Evolutionary conservation across 2,888 invertebrate genomes (phyloP), one percentile per base, ranked within the genome.

Genomic region (Trichacis sp.): DNA sequence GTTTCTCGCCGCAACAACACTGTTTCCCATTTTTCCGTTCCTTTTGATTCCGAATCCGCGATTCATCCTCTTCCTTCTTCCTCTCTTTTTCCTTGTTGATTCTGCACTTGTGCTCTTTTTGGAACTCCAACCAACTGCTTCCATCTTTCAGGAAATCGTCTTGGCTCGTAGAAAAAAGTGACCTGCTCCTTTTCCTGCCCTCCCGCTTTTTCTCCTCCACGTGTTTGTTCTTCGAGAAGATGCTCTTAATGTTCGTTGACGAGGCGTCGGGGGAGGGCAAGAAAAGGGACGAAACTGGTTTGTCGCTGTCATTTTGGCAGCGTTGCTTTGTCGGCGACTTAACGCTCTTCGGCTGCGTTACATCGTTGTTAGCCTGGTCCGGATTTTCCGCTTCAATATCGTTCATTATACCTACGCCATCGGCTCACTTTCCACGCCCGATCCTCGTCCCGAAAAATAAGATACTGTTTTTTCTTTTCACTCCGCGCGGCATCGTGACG

Each of bases 161-260:
- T 33, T 72, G 64, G 46, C 63, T 62, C 17, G 66, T 66, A 5
- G 63, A 50, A 46, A 74, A 73, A 1, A 73, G 65, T 11, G 74
- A 73, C 17, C 68, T 72, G 50, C 73, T 73, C n/a, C 71, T 56
- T 47, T 65, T 72, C 14, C 72, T 57, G 17, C 68, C 72, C n/a
- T 71, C 69, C 12, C 49, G 51, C 20, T 38, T 56, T 18, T 58
- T 68, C 12, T 55, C 59, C 11, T 54, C 64, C 12, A 45, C 42
- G 33, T 65, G 59, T 8, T 63, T 53, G 1, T 47, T 59, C 2
- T 63, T 63, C 5, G 58, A 47, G n/a, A 73, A 64, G 18, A 73
- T 38, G 1, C 58, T 61, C 59, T 55, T 56, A 19, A 68, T 33
- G 8, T 68, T 68, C 17, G 63, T 70, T n/a, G 64, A 47, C 17